Percentiles rank a stretch among this genome's conserved stretches.
Conservation (phyloP, 1,140 invertebrate genomes). For the Rhyacophila brunnea region DNA sequence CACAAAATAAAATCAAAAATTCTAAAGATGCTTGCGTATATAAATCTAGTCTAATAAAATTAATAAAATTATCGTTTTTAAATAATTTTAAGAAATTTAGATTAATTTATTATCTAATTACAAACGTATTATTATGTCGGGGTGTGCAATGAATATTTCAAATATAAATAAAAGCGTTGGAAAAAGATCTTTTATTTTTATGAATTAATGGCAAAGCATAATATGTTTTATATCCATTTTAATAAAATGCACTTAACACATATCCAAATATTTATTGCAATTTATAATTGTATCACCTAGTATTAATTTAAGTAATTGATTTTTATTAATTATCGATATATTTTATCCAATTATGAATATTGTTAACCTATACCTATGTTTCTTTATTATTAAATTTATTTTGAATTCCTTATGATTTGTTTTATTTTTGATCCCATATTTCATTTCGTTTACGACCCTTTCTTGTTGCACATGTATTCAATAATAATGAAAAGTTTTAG, state of each 20-base stretch:
- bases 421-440: conserved; percentile 12
- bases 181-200: conserved; percentile 3
- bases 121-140: neutral
- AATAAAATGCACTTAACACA: no score
- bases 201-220: neutral
- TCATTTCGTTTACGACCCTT: neutral
- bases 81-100: neutral
- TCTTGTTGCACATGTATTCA: no score
- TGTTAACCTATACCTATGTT: neutral
- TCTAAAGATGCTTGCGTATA: no score
- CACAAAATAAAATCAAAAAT: no score
- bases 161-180: neutral
- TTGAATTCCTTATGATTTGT: neutral
- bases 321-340: no score
- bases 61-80: neutral
- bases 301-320: no score
- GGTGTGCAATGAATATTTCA: neutral
- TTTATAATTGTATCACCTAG: no score
- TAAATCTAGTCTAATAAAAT: no score
- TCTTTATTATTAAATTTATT: neutral
- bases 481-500: no score
- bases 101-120: neutral
- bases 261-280: no score
- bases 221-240: no score
- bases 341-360: no score